Evolutionary conservation across 2,888 invertebrate genomes (phyloP).

Genomic region (Mesorhabditis sp.): DNA sequence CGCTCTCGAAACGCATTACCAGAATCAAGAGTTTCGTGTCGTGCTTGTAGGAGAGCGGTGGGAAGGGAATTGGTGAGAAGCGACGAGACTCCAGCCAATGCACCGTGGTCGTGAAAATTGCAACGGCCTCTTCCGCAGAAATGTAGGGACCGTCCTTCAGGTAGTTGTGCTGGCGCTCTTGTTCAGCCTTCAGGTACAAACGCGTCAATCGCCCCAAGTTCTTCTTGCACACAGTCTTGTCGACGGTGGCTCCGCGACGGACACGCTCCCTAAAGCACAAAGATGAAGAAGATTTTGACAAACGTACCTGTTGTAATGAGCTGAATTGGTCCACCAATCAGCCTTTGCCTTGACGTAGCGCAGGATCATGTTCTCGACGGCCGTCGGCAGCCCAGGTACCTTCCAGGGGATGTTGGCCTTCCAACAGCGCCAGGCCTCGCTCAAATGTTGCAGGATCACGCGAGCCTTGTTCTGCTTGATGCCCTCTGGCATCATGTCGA

Average conservation of each 20-base stretch:
- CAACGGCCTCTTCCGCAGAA: slow-evolving; percentile 98
- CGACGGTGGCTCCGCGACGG: slow-evolving; percentile 96
- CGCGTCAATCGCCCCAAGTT: slow-evolving; percentile 95
- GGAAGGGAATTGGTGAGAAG: slow-evolving; percentile 98
- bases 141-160: slow-evolving; percentile 99
- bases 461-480: slow-evolving; percentile 99
- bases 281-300: neutral
- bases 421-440: slow-evolving; percentile 99
- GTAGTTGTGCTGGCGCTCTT: slow-evolving; percentile 97
- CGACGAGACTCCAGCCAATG: slow-evolving; percentile 98
- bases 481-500: slow-evolving; percentile 99
- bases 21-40: slow-evolving; percentile 96
- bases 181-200: slow-evolving; percentile 91
- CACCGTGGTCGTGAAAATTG: slow-evolving; percentile 98
- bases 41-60: slow-evolving; percentile 97
- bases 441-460: slow-evolving; percentile 95
- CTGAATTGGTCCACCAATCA: slow-evolving; percentile 99
- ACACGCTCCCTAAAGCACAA: slow-evolving; percentile 74
- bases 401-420: slow-evolving; percentile 99
- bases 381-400: slow-evolving; percentile 95
- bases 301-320: slow-evolving; percentile 85
- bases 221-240: slow-evolving; percentile 99
- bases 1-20: slow-evolving; percentile 10
- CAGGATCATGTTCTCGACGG: slow-evolving; percentile 99
- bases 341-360: slow-evolving; percentile 99